phyloP scores from a whole-genome alignment of 2,797 vertebrate genomes.

The Falco columbarius region DNA sequence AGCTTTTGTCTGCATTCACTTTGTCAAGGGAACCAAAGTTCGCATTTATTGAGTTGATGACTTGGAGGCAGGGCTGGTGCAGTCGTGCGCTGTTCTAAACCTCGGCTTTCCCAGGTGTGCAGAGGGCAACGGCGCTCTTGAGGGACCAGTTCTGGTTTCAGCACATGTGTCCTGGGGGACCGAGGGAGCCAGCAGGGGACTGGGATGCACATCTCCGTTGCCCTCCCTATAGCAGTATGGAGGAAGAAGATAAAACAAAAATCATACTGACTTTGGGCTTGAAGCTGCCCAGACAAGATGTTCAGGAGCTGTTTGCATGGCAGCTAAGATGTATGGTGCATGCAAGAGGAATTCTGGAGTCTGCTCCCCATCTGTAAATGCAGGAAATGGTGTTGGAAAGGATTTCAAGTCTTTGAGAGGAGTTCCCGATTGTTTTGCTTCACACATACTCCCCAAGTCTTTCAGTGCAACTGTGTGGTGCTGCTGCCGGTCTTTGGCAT shows the following conservation, averaged over 20 bases:
- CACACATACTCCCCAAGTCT: neutral
- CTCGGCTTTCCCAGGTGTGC: rapidly evolving
- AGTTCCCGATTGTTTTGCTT: neutral
- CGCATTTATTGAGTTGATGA: neutral
- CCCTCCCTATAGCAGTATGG: neutral
- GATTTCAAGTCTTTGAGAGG: neutral
- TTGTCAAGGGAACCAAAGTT: rapidly evolving
- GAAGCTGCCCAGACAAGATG: neutral
- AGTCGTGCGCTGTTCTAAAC: rapidly evolving
- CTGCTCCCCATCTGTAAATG: neutral
- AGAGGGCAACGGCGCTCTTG: neutral
- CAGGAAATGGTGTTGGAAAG: neutral
- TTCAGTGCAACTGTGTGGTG: neutral
- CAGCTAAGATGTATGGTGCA: rapidly evolving
- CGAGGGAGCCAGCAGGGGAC: neutral
- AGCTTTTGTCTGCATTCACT: neutral
- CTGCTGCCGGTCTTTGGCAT: slow-evolving; percentile 31
- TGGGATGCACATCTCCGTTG: neutral
- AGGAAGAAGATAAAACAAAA: neutral
- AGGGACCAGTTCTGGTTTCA: neutral
- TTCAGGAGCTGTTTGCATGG: neutral
- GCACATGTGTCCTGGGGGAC: neutral
- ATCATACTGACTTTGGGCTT: neutral
- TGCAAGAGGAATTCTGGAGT: neutral
- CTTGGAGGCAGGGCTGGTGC: rapidly evolving